Conservation (phyloP, 1,140 invertebrate species). For the Lordiphosa collinella region DNA sequence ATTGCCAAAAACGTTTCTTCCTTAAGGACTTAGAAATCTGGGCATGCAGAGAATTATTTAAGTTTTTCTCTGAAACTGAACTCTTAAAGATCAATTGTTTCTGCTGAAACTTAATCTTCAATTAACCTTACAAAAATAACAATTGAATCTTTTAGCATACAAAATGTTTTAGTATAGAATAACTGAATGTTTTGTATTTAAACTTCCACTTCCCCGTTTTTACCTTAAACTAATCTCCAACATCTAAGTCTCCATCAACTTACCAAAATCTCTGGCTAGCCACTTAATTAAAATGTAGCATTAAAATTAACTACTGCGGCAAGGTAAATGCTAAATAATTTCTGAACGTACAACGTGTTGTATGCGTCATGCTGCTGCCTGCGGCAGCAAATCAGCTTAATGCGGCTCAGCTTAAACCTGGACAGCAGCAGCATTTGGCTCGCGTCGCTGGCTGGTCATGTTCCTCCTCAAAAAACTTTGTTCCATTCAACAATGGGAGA, state of each 20-base stretch:
- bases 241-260: background rate
- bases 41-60: no score
- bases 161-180: no score
- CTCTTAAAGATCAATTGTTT: no score
- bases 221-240: background rate
- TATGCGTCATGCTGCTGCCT: conserved; percentile 48
- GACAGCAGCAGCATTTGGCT: conserved; percentile 1
- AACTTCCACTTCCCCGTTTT: no score
- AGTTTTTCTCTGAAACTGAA: no score
- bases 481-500: conserved; percentile 50
- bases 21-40: no score
- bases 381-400: conserved; percentile 58
- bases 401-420: conserved; percentile 46
- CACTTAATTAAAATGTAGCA: conserved; percentile 63
- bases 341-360: conserved; percentile 20
- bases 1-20: no score
- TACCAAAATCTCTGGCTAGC: conserved; percentile 5
- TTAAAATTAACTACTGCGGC: conserved; percentile 52
- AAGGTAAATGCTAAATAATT: conserved; percentile 43
- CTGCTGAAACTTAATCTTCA: no score
- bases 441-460: conserved; percentile 4
- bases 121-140: no score
- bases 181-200: no score
- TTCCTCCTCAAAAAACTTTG: conserved; percentile 6
- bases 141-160: no score